phyloP scores from a whole-genome alignment of 2,113 vertebrate genomes.

The Geococcyx californianus region DNA sequence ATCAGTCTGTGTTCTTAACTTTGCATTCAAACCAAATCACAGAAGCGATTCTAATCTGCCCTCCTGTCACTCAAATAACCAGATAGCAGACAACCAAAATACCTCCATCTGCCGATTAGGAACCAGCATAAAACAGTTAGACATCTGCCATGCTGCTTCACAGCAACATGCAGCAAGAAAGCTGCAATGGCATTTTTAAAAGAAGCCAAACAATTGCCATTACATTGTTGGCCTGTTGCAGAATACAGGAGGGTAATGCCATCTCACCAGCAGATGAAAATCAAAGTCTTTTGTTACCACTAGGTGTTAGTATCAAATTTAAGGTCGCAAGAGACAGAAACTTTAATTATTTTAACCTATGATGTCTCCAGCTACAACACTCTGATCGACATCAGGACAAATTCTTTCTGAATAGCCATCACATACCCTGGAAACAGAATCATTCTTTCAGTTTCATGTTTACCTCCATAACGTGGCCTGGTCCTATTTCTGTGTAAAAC shows the following conservation, averaged over 20 bases:
- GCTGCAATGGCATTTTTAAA: constrained; percentile 39
- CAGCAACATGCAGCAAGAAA: constrained; percentile 44
- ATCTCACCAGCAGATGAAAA: background rate
- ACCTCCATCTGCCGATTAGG: constrained; percentile 71
- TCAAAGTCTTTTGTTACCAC: background rate
- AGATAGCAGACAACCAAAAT: constrained; percentile 37
- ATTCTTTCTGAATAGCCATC: background rate
- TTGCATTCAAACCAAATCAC: constrained; percentile 22
- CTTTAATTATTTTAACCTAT: background rate
- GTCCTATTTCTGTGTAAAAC: background rate
- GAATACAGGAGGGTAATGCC: background rate
- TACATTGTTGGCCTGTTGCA: background rate
- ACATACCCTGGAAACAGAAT: background rate
- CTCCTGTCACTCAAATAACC: constrained; percentile 54
- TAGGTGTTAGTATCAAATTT: background rate
- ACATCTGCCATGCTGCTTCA: constrained; percentile 72
- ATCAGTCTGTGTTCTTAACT: background rate
- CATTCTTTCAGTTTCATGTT: accelerated
- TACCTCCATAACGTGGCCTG: background rate
- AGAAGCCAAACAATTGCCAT: constrained; percentile 51
- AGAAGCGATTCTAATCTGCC: constrained; percentile 24
- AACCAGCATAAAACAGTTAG: constrained; percentile 56
- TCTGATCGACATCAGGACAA: background rate
- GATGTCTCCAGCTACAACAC: background rate
- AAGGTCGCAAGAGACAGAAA: background rate